Base-by-base conservation (phyloP, 2,888 invertebrate species). In the Troides oblongomaculatus region DNA sequence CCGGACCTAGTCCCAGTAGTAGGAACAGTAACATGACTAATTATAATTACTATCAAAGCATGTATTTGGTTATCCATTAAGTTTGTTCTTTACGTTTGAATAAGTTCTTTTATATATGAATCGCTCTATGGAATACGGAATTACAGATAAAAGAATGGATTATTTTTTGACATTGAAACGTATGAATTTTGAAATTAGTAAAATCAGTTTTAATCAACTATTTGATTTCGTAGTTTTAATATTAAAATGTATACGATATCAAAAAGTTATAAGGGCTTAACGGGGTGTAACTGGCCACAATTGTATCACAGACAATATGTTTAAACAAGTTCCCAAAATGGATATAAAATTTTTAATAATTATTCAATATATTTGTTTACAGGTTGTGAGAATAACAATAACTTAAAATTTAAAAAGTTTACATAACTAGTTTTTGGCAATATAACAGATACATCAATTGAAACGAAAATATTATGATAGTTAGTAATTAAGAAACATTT, bases 391-490 rank as follows among this genome's bases (percentile, higher is more conserved):
- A 53, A 53, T 50, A 50, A 17, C 2, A 50, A 50, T 53, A 53
- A 53, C 53, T 46, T n/a, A 53, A 53, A 53, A 6, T 6, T 53
- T 53, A 53, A n/a, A 53, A 6, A 21, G 43, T 23, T 53, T 62
- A 17, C 23, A 67, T 39, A 56, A 58, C 58, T 57, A 64, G 36
- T 64, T 58, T 58, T 64, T 64, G 58, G 64, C 58, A 64, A 64
- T 23, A 63, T n/a, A 21, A 10, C 50, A 23, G 6, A 18, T 21
- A 56, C 5, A 56, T 23, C 46, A 53, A 53, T 53, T n/a, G n/a
- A 23, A 46, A 62, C 23, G 53, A 62, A 46, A 46, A 17, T 43
- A n/a, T 36, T 43, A 21, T 39, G 61, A n/a, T 39, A 61, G 46
- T 62, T 62, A 53, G n/a, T n/a, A n/a, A 53, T 12, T 14, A 46